Base-by-base conservation (phyloP, 2,797 vertebrate genomes). In the Spatula versicolor region DNA sequence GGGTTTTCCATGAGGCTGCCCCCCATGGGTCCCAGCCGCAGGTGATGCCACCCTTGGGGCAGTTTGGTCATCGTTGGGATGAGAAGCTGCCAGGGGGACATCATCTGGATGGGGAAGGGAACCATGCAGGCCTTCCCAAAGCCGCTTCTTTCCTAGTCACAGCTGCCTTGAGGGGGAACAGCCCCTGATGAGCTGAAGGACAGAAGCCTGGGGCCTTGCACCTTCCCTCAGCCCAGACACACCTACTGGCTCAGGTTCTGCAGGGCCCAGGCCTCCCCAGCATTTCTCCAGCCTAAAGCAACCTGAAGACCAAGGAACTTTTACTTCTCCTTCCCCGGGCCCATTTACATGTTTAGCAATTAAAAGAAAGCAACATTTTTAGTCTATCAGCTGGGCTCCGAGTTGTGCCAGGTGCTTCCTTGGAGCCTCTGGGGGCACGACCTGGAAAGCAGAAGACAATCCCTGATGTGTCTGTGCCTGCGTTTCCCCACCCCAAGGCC, bases 1-100 rank as follows among this genome's bases (percentile, higher is more conserved):
- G 0, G n/a, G 41, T 14, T 91, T 13, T 64, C 62, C 0, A 0
- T 41, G 46, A 67, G 1, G 11, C 21, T 18, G 35, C n/a, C n/a
- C 2, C 0, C 1, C 13, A 1, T 7, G 16, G 82, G 18, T 46
- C 69, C n/a, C 66, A 50, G 11, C 31, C 3, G 0, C 6, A 25
- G 26, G 20, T 17, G 52, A 45, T n/a, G 21, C 37, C 2, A 13
- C 6, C 1, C 43, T 35, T 31, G 10, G 41, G 19, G 6, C 19
- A 43, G 19, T 20, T 30, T 71, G 56, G 30, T 56, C 28, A 8
- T 52, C 0, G 0, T 26, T 85, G 10, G 6, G 11, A 28, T 77
- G 39, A 37, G 30, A 59, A 25, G 11, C 30, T 76, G 59, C 15
- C 26, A 28, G 3, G 8, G 41, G 46, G n/a, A 8, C 0, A 2